Evolutionary conservation across 1,140 invertebrate species (phyloP).

Genomic region (Tetranychus urticae): DNA sequence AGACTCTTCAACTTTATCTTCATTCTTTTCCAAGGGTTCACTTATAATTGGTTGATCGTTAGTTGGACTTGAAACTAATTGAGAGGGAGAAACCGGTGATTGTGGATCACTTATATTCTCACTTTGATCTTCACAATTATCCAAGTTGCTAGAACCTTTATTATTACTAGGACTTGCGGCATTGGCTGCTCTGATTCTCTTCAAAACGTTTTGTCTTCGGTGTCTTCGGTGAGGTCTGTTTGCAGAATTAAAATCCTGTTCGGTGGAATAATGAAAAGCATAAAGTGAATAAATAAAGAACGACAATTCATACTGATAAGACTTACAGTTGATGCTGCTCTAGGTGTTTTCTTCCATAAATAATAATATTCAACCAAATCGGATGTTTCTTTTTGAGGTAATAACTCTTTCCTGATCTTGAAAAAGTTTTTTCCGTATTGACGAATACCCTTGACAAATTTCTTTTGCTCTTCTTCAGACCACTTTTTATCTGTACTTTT

Average conservation of each 20-base stretch:
- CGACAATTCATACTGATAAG: constrained; percentile 24
- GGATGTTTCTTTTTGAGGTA: constrained; percentile 84
- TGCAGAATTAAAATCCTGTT: neutral
- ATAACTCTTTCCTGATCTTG: constrained; percentile 78
- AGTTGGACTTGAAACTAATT: neutral
- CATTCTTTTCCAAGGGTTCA: neutral
- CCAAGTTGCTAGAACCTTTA: neutral
- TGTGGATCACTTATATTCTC: neutral
- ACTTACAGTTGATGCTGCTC: constrained; percentile 27
- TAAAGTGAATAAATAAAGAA: neutral
- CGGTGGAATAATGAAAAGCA: neutral
- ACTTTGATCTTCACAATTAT: neutral
- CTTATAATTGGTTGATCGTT: neutral
- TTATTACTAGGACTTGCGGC: neutral
- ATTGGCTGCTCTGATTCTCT: constrained; percentile 44
- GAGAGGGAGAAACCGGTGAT: neutral
- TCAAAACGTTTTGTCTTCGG: constrained; percentile 59
- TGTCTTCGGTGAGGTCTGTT: constrained; percentile 51
- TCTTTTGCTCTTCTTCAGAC: constrained; percentile 89
- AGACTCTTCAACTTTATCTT: neutral
- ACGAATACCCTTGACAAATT: constrained; percentile 88
- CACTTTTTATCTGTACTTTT: constrained; percentile 93
- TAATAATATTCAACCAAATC: constrained; percentile 98
- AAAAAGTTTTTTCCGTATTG: constrained; percentile 99
- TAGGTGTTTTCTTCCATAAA: constrained; percentile 99